These are phyloP conservation scores for Trachelipus rathkii DNA, from an alignment of 1,140 invertebrate genomes.

Conservation along the genomic window DNA sequence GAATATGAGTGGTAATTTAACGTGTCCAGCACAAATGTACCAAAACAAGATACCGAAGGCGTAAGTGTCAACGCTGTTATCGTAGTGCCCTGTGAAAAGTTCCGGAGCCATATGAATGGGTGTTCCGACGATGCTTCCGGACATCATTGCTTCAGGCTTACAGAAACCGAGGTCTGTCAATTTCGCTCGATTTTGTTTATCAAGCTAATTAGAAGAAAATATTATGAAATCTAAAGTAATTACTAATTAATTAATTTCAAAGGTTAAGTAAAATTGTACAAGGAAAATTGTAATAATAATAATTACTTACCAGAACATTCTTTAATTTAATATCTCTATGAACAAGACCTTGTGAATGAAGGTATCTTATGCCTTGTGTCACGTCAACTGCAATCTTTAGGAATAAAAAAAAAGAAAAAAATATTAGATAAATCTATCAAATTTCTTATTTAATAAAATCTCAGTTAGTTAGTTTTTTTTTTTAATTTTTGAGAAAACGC, in stretches of 20 bases:
- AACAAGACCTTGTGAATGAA: constrained; percentile 81
- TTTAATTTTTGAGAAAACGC: neutral
- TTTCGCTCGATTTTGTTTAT: constrained; percentile 69
- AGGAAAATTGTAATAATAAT: neutral
- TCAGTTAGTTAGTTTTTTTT: neutral
- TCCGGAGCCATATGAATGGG: constrained; percentile 92
- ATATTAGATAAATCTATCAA: constrained; percentile 22
- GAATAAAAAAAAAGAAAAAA: constrained; percentile 43
- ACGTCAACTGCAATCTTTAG: constrained; percentile 74
- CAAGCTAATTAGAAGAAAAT: constrained; percentile 56
- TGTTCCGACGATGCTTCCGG: constrained; percentile 76
- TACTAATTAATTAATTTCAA: neutral
- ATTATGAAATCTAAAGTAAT: neutral
- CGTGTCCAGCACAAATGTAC: constrained; percentile 81
- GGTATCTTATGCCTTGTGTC: constrained; percentile 75
- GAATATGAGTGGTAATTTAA: constrained; percentile 72
- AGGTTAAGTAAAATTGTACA: neutral
- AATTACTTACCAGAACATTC: constrained; percentile 69
- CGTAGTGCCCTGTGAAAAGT: constrained; percentile 73
- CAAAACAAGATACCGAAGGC: constrained; percentile 88
- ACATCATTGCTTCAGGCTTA: constrained; percentile 87
- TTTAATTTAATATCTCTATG: constrained; percentile 87
- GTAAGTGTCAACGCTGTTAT: constrained; percentile 82
- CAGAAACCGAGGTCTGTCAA: constrained; percentile 87
- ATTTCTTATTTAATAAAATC: neutral